Evolutionary conservation across 2,888 invertebrate species (phyloP), one percentile per base, ranked within the genome.

Genomic region (Eupithecia tripunctaria): DNA sequence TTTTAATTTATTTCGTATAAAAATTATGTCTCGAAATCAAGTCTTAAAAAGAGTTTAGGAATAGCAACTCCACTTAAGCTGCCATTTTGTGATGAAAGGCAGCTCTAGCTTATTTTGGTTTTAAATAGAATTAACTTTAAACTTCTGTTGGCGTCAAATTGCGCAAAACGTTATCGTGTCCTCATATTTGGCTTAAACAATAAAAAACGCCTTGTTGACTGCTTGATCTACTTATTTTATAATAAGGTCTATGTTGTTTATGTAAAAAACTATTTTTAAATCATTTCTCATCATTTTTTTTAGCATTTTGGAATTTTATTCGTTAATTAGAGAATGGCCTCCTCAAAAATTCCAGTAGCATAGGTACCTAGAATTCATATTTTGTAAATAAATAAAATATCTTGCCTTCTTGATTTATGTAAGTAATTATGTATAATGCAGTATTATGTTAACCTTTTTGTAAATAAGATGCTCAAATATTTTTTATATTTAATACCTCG

Each of bases 191-290:
- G 83, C 85, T 85, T 83, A 81, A 82, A 86, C 84, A 82, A 80
- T 81, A 84, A 86, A 85, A 87, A 86, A 90, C 90, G 90, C 91
- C 91, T 84, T 82, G 81, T 80, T 78, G 81, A 86, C 83, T 83
- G 85, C 85, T 88, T 86, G 74, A 79, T 76, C 76, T 79, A 84
- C 76, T 80, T 60, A 77, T 47, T 67, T 47, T 65, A 36, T 10
- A 32, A 29, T n/a, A 32, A 29, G 18, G 18, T 15, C 10, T 60
- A 29, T 15, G 29, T 63, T n/a, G 10, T 6, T 10, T 63, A 38
- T 63, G 38, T 64, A 64, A 62, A 62, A 21, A 51, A 12, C 10
- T 25, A 51, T 56, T 5, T 21, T 14, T 14, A 56, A 21, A 56
- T 56, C 25, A 5, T 25, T 56, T n/a, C n/a, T n/a, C n/a, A n/a